These are phyloP conservation scores for Elephas maximus DNA, from an alignment of 2,113 vertebrate genomes.

Conservation along the genomic window DNA sequence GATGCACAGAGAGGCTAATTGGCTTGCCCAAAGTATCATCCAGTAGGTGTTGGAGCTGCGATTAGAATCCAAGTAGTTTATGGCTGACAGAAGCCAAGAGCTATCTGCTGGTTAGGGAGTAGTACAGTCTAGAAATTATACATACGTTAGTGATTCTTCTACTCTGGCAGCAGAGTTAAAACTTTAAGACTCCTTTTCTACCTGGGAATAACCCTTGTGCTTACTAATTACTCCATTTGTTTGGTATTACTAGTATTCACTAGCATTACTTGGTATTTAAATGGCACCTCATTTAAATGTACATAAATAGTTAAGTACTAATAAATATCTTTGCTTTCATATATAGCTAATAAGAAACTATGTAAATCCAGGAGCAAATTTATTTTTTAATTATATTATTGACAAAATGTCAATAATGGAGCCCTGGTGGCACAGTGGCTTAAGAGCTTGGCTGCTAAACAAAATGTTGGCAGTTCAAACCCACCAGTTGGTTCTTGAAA, in stretches of 20 bases:
- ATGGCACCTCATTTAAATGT: constrained; percentile 24
- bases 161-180: neutral
- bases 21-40: neutral
- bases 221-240: constrained; percentile 9
- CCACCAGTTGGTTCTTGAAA: no score
- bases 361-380: neutral
- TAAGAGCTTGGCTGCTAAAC: no score
- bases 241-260: neutral
- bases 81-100: neutral
- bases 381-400: neutral
- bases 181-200: neutral
- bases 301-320: neutral
- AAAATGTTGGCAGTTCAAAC: no score
- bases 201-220: neutral
- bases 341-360: constrained; percentile 5
- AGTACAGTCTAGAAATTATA: neutral
- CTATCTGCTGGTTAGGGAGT: neutral
- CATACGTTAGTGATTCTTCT: neutral
- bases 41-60: neutral
- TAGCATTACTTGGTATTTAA: no score
- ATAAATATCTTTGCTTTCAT: constrained; percentile 30
- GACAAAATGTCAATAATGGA: neutral
- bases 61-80: neutral
- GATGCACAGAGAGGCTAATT: neutral
- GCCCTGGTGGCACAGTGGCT: no score